phyloP scores from a whole-genome alignment of 2,797 vertebrate genomes.

The Chloroceryle amazona region DNA sequence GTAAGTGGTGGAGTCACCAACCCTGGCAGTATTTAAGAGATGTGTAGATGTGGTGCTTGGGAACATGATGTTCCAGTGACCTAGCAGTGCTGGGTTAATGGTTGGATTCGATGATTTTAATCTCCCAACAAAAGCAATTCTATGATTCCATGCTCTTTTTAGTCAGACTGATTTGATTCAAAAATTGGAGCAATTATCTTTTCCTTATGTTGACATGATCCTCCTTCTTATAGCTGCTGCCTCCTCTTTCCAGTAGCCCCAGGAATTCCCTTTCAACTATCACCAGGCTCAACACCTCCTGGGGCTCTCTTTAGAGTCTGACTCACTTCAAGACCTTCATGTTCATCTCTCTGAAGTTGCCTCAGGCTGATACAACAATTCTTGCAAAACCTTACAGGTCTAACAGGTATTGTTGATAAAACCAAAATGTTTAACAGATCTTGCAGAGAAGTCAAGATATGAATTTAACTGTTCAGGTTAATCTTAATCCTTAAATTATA shows the following conservation, averaged over 20 bases:
- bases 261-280: not conserved
- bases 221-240: not conserved
- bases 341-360: not conserved
- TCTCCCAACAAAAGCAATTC: not conserved
- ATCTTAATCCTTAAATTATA: not conserved
- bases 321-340: not conserved
- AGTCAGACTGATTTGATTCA: not conserved
- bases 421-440: not conserved
- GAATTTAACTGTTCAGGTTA: not conserved
- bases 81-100: not conserved
- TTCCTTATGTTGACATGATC: not conserved
- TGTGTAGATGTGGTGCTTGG: not conserved
- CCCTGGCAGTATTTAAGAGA: too few relatives aligned
- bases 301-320: not conserved
- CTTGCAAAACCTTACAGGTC: not conserved
- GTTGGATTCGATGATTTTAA: not conserved
- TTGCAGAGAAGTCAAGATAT: not conserved
- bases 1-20: too few relatives aligned
- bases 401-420: not conserved
- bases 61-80: not conserved
- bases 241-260: not conserved
- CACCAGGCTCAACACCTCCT: not conserved
- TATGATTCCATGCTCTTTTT: not conserved
- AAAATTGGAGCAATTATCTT: not conserved
- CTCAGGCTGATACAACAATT: not conserved